These are phyloP conservation scores for Rhabdornis inornatus DNA, from an alignment of 2,113 vertebrate species.

Conservation along the genomic window DNA sequence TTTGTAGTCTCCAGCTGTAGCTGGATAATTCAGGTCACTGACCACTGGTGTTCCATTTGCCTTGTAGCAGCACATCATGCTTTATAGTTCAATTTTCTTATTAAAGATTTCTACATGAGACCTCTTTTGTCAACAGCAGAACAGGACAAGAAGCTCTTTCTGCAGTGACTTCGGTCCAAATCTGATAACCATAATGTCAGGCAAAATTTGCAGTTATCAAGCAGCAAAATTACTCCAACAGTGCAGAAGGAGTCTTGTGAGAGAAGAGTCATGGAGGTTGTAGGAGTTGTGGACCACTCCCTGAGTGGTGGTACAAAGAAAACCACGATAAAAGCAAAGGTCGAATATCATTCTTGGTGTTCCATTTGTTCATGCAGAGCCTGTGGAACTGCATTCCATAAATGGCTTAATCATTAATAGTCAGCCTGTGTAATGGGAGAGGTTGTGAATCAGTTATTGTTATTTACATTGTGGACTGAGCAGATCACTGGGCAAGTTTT, in stretches of 20 bases:
- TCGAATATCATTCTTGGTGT: neutral
- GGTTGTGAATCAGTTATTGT: neutral
- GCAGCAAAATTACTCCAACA: neutral
- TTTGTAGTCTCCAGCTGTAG: neutral
- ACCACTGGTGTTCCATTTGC: neutral
- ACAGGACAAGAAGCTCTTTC: neutral
- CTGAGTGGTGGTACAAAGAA: neutral
- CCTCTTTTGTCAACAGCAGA: neutral
- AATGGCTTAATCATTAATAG: slow-evolving; percentile 36
- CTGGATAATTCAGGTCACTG: neutral
- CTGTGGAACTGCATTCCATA: neutral
- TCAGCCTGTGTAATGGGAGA: neutral
- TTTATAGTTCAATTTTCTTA: neutral
- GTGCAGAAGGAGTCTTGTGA: neutral
- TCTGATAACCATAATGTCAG: neutral
- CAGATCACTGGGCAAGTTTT: neutral
- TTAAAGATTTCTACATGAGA: neutral
- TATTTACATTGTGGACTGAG: neutral
- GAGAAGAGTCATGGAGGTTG: neutral
- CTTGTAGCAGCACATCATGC: neutral
- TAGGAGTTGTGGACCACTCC: neutral
- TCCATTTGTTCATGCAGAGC: neutral
- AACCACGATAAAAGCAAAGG: neutral
- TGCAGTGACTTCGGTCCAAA: neutral
- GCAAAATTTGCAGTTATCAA: neutral